These are phyloP conservation scores for Halcyon smyrnensis DNA, from an alignment of 2,797 vertebrate genomes.

Conservation along the genomic window DNA sequence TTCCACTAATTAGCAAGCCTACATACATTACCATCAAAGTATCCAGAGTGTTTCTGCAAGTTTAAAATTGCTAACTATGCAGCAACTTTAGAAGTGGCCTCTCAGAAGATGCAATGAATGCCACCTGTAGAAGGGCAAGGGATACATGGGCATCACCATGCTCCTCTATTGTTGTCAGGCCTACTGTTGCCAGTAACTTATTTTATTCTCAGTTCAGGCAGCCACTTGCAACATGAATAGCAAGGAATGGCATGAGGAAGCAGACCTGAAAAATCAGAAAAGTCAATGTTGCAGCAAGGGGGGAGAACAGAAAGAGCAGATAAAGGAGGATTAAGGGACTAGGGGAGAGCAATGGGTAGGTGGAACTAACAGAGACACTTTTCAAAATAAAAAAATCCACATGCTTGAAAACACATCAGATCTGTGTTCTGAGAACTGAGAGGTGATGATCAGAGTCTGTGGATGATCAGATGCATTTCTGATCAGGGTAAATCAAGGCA, in stretches of 20 bases:
- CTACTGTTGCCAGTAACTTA: not conserved
- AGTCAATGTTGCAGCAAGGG: not conserved
- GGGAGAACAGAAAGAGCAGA: not conserved
- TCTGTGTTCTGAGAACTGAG: not conserved
- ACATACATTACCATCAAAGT: not conserved
- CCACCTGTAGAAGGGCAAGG: not conserved
- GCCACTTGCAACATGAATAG: not conserved
- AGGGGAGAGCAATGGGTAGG: rapidly evolving
- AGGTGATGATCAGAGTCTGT: not conserved
- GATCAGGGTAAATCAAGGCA: not conserved
- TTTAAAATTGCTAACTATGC: not conserved
- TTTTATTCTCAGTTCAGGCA: not conserved
- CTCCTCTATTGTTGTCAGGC: rapidly evolving
- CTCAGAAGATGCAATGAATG: not conserved
- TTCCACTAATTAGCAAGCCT: conserved; percentile 45
- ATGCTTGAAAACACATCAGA: not conserved
- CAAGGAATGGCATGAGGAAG: not conserved
- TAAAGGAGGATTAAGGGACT: not conserved
- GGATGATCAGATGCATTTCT: not conserved
- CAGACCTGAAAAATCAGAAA: not conserved
- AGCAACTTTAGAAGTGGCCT: not conserved
- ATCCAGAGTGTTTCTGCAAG: not conserved
- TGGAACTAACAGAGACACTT: not conserved
- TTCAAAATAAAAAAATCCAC: rapidly evolving
- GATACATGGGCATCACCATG: not conserved